Evolutionary conservation across 2,888 invertebrate genomes (phyloP).

Genomic region (Tupiocoris notatus): DNA sequence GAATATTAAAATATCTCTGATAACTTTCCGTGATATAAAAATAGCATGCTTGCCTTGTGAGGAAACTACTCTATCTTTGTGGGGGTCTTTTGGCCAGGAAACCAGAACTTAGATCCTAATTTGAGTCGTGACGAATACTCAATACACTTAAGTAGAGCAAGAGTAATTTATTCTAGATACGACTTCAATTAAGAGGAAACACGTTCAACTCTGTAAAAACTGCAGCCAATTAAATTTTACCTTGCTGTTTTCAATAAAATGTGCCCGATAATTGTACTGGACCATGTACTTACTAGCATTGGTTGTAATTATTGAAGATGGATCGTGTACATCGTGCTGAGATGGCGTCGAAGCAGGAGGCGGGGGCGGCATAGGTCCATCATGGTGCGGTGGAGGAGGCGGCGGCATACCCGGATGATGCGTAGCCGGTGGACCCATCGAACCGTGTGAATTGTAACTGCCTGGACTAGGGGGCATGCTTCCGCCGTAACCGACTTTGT

Average conservation of each 20-base stretch:
- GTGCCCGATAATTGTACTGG: too few species aligned
- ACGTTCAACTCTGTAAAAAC: background rate
- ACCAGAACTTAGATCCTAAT: too few species aligned
- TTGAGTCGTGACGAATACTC: too few species aligned
- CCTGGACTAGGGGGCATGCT: slow-evolving; percentile 64
- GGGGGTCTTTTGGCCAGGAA: too few species aligned
- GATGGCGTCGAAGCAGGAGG: slow-evolving; percentile 56
- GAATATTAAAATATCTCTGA: too few species aligned
- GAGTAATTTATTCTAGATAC: too few species aligned
- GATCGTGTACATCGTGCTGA: slow-evolving; percentile 56
- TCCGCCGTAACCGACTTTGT: slow-evolving; percentile 61
- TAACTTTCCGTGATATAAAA: too few species aligned
- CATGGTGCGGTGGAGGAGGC: slow-evolving; percentile 55
- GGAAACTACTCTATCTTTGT: too few species aligned
- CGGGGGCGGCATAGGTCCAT: slow-evolving; percentile 59
- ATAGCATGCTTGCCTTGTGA: too few species aligned
- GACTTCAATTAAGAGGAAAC: too few species aligned
- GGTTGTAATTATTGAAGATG: slow-evolving; percentile 62
- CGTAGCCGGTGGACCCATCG: slow-evolving; percentile 59
- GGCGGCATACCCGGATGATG: slow-evolving; percentile 58
- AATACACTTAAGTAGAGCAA: too few species aligned
- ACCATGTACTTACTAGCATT: slow-evolving; percentile 17
- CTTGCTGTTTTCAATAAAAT: too few species aligned
- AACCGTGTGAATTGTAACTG: slow-evolving; percentile 53
- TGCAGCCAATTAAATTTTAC: background rate